Evolutionary conservation across 2,797 vertebrate genomes (phyloP).

Genomic region (Chelmon rostratus): DNA sequence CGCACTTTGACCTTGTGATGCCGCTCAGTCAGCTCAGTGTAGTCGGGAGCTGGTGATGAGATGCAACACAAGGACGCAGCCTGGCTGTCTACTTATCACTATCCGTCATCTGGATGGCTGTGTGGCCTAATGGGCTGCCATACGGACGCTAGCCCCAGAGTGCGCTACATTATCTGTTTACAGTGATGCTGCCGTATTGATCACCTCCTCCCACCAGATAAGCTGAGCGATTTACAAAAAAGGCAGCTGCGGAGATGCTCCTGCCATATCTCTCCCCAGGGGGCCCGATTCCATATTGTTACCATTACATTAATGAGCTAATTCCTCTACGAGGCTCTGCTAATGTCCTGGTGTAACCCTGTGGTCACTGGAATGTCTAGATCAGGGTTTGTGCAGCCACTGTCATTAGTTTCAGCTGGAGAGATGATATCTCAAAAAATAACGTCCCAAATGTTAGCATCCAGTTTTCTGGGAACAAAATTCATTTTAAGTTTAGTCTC

Average conservation of each 20-base stretch:
- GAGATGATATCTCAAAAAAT: conserved; percentile 41
- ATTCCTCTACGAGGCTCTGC: conserved; percentile 83
- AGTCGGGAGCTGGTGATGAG: conserved; percentile 60
- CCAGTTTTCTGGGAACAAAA: conserved; percentile 24
- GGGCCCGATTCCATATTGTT: conserved; percentile 87
- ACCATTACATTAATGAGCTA: conserved; percentile 90
- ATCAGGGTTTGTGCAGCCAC: conserved; percentile 66
- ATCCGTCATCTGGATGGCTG: conserved; percentile 81
- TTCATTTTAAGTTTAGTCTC: not conserved
- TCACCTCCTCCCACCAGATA: conserved; percentile 86
- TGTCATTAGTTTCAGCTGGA: conserved; percentile 63
- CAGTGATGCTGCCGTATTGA: conserved; percentile 86
- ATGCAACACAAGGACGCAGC: conserved; percentile 72
- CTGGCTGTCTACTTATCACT: conserved; percentile 80
- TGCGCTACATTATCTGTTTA: conserved; percentile 88
- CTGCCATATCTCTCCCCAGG: conserved; percentile 83
- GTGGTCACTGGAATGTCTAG: conserved; percentile 77
- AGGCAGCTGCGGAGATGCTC: conserved; percentile 84
- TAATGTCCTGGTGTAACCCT: conserved; percentile 85
- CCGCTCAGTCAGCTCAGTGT: conserved; percentile 33
- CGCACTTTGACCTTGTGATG: conserved; percentile 43
- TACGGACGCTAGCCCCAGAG: conserved; percentile 77
- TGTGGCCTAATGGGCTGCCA: conserved; percentile 82
- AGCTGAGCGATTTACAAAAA: conserved; percentile 87
- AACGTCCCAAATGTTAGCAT: conserved; percentile 42